Percentiles rank a stretch among this genome's conserved stretches.
phyloP scores from a whole-genome alignment of 2,113 vertebrate species.

The Cheirogaleus medius region DNA sequence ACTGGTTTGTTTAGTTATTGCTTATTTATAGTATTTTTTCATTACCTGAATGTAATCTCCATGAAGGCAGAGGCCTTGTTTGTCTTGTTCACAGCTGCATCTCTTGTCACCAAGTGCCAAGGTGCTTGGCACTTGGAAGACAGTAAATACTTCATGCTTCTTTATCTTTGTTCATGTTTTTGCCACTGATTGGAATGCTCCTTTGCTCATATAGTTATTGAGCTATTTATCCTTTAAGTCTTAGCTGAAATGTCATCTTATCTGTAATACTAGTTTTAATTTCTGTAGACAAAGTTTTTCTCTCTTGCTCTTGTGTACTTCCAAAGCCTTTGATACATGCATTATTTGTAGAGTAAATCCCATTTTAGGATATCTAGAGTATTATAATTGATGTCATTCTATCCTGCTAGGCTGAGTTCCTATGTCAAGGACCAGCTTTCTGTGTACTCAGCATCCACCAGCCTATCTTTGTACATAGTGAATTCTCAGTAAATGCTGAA shows the following conservation, averaged over 20 bases:
- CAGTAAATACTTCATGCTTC: neutral
- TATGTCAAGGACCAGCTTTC: neutral
- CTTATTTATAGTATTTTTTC: neutral
- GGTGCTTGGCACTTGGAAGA: neutral
- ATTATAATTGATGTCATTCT: neutral
- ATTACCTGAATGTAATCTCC: neutral
- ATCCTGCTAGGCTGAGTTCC: neutral
- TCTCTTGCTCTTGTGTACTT: neutral
- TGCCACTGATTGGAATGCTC: neutral
- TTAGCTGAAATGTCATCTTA: neutral
- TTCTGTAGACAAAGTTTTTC: neutral
- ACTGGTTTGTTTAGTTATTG: neutral
- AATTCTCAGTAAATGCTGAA: neutral
- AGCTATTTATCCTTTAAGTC: neutral
- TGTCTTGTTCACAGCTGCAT: neutral
- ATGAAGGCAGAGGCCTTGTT: neutral
- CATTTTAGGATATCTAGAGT: neutral
- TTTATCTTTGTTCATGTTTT: neutral
- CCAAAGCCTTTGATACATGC: neutral
- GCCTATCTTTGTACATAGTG: neutral
- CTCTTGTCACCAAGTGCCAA: too few relatives aligned
- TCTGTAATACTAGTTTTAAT: constrained; percentile 28
- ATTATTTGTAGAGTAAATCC: neutral
- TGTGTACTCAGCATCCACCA: neutral
- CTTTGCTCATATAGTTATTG: neutral